Conservation (phyloP, 1,140 invertebrate genomes). For the Zeugodacus cucurbitae region DNA sequence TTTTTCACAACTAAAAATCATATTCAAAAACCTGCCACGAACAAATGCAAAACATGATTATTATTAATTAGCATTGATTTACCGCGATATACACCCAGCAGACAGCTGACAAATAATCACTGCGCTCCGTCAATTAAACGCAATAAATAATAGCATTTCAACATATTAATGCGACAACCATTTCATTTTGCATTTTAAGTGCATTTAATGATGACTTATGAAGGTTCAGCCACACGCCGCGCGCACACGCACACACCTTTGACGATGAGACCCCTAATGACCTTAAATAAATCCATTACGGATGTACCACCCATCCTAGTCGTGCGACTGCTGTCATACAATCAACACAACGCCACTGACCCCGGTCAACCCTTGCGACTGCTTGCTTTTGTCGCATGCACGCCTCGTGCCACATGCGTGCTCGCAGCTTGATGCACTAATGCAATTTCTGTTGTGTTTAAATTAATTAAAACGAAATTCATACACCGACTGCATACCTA, state of each 20-base stretch:
- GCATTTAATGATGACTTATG: neutral
- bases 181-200: neutral
- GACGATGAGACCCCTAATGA: neutral
- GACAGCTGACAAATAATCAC: no score
- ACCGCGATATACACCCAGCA: no score
- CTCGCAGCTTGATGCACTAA: neutral
- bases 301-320: neutral
- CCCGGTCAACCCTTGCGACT: neutral
- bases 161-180: no score
- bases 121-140: no score
- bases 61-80: no score
- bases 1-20: no score
- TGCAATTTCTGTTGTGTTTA: conserved; percentile 13
- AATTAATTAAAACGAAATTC: conserved; percentile 7
- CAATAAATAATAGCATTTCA: no score
- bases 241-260: neutral
- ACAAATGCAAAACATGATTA: no score
- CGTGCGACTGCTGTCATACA: neutral
- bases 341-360: neutral
- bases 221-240: neutral
- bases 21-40: no score
- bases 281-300: neutral
- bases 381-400: neutral
- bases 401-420: neutral
- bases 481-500: neutral